Evolutionary conservation across 2,113 vertebrate species (phyloP).

Genomic region (Chaetodon trifascialis): DNA sequence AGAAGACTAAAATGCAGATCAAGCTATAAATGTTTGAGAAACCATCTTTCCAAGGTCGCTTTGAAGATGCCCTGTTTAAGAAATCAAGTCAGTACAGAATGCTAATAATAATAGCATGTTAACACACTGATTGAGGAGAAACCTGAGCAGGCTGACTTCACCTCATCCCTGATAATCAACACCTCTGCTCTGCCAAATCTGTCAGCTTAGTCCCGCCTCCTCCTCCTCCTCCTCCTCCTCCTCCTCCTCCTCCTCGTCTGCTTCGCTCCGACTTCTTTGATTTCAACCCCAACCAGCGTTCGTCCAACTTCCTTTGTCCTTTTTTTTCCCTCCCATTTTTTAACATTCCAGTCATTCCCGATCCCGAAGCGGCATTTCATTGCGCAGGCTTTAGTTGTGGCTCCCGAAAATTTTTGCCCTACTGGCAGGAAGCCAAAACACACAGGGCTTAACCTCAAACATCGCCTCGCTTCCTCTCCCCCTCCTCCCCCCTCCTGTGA

Average conservation of each 20-base stretch:
- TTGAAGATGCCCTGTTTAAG: slow-evolving; percentile 22
- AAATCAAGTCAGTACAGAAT: background rate
- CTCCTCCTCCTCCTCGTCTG: slow-evolving; percentile 11
- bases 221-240: slow-evolving; percentile 25
- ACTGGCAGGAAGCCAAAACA: slow-evolving; percentile 39
- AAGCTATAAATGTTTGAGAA: background rate
- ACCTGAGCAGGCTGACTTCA: slow-evolving; percentile 31
- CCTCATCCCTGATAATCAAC: slow-evolving; percentile 26
- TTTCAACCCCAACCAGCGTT: background rate
- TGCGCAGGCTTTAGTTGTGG: slow-evolving; percentile 41
- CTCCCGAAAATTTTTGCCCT: slow-evolving; percentile 6
- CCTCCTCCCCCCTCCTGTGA: slow-evolving; percentile 7
- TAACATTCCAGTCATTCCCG: slow-evolving; percentile 70
- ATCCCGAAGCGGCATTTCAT: slow-evolving; percentile 16
- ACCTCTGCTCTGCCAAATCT: slow-evolving; percentile 36
- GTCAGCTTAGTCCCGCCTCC: background rate
- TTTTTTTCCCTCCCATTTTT: slow-evolving; percentile 8
- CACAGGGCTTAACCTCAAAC: slow-evolving; percentile 31
- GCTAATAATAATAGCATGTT: slow-evolving; percentile 19
- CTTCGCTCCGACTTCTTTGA: background rate
- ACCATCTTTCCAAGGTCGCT: background rate
- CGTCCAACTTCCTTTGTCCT: slow-evolving; percentile 29
- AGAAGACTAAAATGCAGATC: background rate
- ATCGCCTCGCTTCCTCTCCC: slow-evolving; percentile 21
- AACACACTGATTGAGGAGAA: slow-evolving; percentile 19